Conservation (phyloP, 2,888 invertebrate species). For the Enchytraeus crypticus region DNA sequence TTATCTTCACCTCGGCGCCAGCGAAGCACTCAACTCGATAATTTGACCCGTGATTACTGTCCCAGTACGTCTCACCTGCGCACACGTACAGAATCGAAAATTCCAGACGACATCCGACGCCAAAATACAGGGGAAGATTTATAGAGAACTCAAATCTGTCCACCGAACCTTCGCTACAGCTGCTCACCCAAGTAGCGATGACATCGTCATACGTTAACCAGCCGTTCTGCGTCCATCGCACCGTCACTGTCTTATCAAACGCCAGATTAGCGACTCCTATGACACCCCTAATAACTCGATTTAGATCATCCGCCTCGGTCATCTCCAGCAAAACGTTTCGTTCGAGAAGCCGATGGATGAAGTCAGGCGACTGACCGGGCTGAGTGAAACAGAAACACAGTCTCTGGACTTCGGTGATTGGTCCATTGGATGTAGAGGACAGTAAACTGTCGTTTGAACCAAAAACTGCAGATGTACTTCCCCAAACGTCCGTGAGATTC, state of each 20-base stretch:
- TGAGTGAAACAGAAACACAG: constrained; percentile 75
- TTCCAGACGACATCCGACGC: constrained; percentile 32
- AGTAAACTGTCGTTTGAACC: background rate
- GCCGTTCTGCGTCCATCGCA: constrained; percentile 74
- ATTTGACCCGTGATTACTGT: constrained; percentile 40
- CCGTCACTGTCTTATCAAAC: constrained; percentile 79
- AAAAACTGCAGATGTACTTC: constrained; percentile 15
- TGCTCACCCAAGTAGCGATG: constrained; percentile 65
- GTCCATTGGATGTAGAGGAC: background rate
- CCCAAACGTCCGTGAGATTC: constrained; percentile 30
- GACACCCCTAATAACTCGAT: constrained; percentile 52
- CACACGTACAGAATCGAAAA: constrained; percentile 36
- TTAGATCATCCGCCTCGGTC: constrained; percentile 54
- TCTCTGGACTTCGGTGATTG: constrained; percentile 27
- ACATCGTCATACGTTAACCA: constrained; percentile 80
- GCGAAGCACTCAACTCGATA: constrained; percentile 43
- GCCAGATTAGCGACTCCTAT: constrained; percentile 82
- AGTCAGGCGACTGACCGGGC: constrained; percentile 65
- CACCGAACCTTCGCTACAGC: constrained; percentile 79
- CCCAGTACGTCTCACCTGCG: constrained; percentile 38
- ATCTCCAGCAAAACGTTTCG: constrained; percentile 76
- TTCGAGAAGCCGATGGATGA: constrained; percentile 66
- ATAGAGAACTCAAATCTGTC: constrained; percentile 71
- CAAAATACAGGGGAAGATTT: constrained; percentile 36
- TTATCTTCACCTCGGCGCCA: no score